Evolutionary conservation across 2,797 vertebrate genomes (phyloP), one percentile per base, ranked within the genome.

Genomic region (Rhinophrynus dorsalis): DNA sequence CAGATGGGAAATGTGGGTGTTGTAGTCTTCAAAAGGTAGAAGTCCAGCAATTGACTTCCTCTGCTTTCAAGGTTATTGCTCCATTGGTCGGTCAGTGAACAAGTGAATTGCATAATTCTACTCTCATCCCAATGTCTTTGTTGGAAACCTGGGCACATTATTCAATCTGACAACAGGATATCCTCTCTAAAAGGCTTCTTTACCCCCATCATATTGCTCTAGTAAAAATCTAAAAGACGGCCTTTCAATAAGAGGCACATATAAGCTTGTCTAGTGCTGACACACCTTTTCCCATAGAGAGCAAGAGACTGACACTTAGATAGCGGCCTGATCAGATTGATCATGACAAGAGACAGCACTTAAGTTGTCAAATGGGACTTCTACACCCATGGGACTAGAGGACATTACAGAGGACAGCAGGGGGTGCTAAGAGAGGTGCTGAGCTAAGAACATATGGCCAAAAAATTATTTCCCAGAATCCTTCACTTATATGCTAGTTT

Each of bases 281-380:
- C 68, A 55, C 77, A 73, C 35, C 40, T 48, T 76, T 76, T 75
- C 79, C 84, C 81, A 87, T 61, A 75, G 86, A 84, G 79, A 79
- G 68, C n/a, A 38, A n/a, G 57, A 51, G 74, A 67, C 77, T 77
- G 84, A 86, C 80, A 85, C 78, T 72, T 86, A 87, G 85, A 78
- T 82, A 79, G 81, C 86, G 90, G 90, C 91, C 89, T 88, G 84
- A 85, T 92, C 90, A 90, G 87, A 89, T 86, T 74, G 75, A 79
- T 85, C 75, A 68, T 90, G 93, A 96, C 93, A 94, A 92, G 88
- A 90, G 90, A 91, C 88, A 92, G 88, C 92, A 91, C 93, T 93
- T 93, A 93, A 92, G 79, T 89, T 87, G 78, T 88, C 92, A 88
- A 89, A 90, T 92, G 89, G 88, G 89, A 85, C 79, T 75, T 77